A percentile compares a stretch with the other conserved stretches of the same genome.
phyloP scores from a whole-genome alignment of 2,888 invertebrate genomes.

The Theretra japonica region DNA sequence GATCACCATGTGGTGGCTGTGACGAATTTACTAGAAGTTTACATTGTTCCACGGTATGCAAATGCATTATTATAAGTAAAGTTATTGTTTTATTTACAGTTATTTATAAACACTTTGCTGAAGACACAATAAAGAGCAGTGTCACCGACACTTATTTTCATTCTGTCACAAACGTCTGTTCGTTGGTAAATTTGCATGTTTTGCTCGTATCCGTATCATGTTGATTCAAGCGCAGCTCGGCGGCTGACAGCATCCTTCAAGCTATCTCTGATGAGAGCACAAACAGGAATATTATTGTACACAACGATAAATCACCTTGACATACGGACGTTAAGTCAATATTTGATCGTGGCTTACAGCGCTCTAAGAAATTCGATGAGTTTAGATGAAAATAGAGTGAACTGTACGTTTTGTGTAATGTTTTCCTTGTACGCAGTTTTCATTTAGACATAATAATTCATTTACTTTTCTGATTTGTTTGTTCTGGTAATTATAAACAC shows the following conservation, averaged over 20 bases:
- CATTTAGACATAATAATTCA: neutral
- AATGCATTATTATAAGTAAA: neutral
- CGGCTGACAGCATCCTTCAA: slow-evolving; percentile 57
- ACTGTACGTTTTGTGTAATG: neutral
- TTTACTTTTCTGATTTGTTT: neutral
- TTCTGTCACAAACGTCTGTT: neutral
- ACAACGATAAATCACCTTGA: slow-evolving; percentile 56
- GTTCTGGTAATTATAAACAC: no score
- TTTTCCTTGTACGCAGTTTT: neutral
- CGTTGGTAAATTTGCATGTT: slow-evolving; percentile 7
- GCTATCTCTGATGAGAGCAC: slow-evolving; percentile 48
- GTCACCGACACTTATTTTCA: neutral
- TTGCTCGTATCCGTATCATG: slow-evolving; percentile 35
- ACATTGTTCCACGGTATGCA: neutral
- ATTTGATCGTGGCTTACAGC: slow-evolving; percentile 42
- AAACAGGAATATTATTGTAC: slow-evolving; percentile 49
- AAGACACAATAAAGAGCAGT: neutral
- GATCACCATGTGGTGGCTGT: neutral
- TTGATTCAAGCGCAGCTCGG: slow-evolving; percentile 51
- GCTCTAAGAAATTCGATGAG: slow-evolving; percentile 19
- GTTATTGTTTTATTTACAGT: neutral
- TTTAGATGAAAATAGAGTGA: slow-evolving; percentile 12
- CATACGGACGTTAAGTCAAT: slow-evolving; percentile 52
- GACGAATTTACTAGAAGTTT: neutral
- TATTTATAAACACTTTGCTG: neutral